Conservation (phyloP, 2,113 vertebrate genomes). For the Anolis sagrei region DNA sequence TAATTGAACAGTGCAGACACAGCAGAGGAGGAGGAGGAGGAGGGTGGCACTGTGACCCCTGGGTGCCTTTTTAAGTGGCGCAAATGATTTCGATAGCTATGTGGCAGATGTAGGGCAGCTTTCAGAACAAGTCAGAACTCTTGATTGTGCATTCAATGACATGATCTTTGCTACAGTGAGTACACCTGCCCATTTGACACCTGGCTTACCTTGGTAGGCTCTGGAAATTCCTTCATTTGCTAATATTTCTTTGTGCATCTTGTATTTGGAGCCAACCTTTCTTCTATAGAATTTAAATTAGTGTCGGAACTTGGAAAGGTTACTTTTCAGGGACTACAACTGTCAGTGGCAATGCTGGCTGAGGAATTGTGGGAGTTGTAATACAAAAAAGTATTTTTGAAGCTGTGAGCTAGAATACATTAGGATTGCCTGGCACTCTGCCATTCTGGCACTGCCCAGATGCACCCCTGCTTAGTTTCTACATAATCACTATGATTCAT, state of each 20-base stretch:
- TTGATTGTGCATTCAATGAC: background rate
- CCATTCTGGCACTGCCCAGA: background rate
- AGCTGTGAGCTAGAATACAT: no score
- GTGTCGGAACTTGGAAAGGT: background rate
- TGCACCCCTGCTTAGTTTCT: background rate
- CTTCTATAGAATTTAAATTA: background rate
- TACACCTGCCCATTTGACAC: background rate
- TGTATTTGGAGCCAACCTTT: background rate
- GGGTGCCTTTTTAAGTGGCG: constrained; percentile 28
- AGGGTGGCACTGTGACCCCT: background rate
- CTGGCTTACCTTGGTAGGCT: background rate
- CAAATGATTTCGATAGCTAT: constrained; percentile 27
- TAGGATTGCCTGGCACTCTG: background rate
- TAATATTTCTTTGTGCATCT: no score
- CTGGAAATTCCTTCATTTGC: no score
- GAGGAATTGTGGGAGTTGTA: no score
- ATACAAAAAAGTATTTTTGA: no score
- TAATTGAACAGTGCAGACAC: constrained; percentile 57
- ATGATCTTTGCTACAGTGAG: background rate
- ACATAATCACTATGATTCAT: no score
- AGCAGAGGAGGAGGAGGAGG: background rate
- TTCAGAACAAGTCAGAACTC: constrained; percentile 40
- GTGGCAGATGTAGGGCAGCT: background rate
- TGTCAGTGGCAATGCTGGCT: no score
- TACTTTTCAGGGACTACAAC: no score